Percentiles rank a stretch among this genome's conserved stretches.
phyloP scores from a whole-genome alignment of 2,797 vertebrate species.

The Pteropus rufus region DNA sequence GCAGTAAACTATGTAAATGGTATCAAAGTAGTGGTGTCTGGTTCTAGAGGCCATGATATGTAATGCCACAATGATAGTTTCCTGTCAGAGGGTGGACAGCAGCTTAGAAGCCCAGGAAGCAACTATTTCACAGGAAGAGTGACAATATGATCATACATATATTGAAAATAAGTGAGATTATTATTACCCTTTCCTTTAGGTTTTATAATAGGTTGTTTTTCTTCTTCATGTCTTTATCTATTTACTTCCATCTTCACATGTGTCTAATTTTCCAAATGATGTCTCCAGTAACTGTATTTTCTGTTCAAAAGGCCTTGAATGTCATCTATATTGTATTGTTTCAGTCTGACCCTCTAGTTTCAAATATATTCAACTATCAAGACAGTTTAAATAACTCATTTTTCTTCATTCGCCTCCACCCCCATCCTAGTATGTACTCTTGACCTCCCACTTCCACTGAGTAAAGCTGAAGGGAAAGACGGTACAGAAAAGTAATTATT shows the following conservation, averaged over 20 bases:
- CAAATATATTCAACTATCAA: background rate
- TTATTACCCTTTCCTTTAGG: background rate
- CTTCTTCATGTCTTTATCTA: background rate
- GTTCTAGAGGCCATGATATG: background rate
- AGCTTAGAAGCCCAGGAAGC: background rate
- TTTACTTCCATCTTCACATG: background rate
- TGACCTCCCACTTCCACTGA: background rate
- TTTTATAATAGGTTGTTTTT: background rate
- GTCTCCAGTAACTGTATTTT: background rate
- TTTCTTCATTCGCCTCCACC: background rate
- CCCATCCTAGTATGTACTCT: background rate
- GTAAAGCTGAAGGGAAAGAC: background rate
- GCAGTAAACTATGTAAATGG: background rate
- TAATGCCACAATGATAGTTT: rapidly evolving
- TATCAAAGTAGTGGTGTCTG: background rate
- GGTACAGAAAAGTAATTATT: background rate
- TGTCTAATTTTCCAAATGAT: background rate
- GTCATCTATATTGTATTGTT: background rate
- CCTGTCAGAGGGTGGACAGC: background rate
- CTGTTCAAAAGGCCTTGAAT: background rate
- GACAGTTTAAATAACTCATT: background rate
- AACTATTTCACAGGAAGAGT: background rate
- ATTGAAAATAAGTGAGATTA: background rate
- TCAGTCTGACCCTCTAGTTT: background rate
- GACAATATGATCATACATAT: background rate